phyloP scores from a whole-genome alignment of 2,888 invertebrate genomes.

The Cheiracanthium punctorium region DNA sequence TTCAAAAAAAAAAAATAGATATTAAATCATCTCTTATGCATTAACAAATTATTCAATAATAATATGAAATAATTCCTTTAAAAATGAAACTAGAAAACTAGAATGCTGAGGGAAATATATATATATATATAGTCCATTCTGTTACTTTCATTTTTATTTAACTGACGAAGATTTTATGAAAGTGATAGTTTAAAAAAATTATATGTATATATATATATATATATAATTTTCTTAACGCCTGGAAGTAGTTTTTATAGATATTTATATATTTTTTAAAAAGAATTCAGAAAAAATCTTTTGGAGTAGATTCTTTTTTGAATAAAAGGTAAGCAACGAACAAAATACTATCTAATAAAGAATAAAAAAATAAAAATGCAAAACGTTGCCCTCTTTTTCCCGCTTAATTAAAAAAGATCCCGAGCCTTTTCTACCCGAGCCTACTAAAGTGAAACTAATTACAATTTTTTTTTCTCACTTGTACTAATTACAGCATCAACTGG shows the following conservation, averaged over 20 bases:
- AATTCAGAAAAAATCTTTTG: background rate
- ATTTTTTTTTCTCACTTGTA: conserved; percentile 48
- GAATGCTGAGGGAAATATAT: too few relatives aligned
- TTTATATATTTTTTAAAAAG: background rate
- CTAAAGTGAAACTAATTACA: conserved; percentile 55
- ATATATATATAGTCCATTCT: too few relatives aligned
- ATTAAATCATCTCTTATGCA: too few relatives aligned
- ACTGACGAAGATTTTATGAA: too few relatives aligned
- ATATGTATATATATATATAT: too few relatives aligned
- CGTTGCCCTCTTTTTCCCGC: conserved; percentile 35
- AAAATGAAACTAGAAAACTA: too few relatives aligned
- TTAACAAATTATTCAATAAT: too few relatives aligned
- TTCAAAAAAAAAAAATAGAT: too few relatives aligned
- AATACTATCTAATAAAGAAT: conserved; percentile 35
- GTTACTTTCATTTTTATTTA: too few relatives aligned
- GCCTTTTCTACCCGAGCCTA: conserved; percentile 37
- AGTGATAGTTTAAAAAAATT: too few relatives aligned
- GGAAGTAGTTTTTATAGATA: too few relatives aligned
- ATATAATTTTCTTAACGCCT: background rate
- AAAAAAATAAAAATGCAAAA: conserved; percentile 47
- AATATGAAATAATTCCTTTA: too few relatives aligned
- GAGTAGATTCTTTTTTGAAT: conserved; percentile 28
- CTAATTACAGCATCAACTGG: conserved; percentile 61
- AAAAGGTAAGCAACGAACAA: conserved; percentile 28
- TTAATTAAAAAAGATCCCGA: conserved; percentile 61